A percentile compares a stretch with the other conserved stretches of the same genome.
Conservation (phyloP, 1,140 invertebrate species). For the Drosophila varians region DNA sequence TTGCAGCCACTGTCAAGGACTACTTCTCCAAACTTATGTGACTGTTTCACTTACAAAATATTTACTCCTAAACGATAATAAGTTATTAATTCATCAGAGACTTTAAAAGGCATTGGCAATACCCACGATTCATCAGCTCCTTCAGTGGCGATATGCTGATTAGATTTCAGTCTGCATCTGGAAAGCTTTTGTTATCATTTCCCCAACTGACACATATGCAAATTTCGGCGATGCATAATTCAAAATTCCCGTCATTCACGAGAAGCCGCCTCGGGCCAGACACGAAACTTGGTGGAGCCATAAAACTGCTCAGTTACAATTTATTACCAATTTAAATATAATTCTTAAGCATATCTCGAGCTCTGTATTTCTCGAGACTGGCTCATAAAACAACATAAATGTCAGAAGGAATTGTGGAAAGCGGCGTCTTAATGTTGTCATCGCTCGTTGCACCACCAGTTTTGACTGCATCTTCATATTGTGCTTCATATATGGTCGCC, state of each 20-base stretch:
- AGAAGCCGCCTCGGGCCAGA: slow-evolving; percentile 35
- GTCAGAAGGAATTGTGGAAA: slow-evolving; percentile 33
- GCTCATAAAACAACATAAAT: slow-evolving; percentile 41
- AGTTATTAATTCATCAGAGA: neutral
- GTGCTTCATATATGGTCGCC: slow-evolving; percentile 49
- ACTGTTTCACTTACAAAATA: neutral
- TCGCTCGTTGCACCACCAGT: slow-evolving; percentile 28
- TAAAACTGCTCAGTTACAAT: slow-evolving; percentile 22
- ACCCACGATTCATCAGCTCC: neutral
- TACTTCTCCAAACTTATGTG: neutral
- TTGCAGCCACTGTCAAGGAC: neutral
- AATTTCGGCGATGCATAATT: slow-evolving; percentile 61
- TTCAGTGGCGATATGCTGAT: slow-evolving; percentile 40
- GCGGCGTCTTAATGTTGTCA: slow-evolving; percentile 59
- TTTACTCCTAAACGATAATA: neutral
- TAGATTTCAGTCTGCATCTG: slow-evolving; percentile 32
- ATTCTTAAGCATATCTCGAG: slow-evolving; percentile 9
- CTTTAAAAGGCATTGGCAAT: neutral
- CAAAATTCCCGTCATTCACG: slow-evolving; percentile 70
- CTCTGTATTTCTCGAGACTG: slow-evolving; percentile 1
- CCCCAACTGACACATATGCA: slow-evolving; percentile 28
- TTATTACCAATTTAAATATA: slow-evolving; percentile 48
- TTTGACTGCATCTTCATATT: slow-evolving; percentile 40
- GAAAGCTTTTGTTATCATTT: slow-evolving; percentile 55
- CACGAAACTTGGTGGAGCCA: slow-evolving; percentile 15